phyloP scores from a whole-genome alignment of 2,113 vertebrate genomes.

The Cyanocitta stelleri region DNA sequence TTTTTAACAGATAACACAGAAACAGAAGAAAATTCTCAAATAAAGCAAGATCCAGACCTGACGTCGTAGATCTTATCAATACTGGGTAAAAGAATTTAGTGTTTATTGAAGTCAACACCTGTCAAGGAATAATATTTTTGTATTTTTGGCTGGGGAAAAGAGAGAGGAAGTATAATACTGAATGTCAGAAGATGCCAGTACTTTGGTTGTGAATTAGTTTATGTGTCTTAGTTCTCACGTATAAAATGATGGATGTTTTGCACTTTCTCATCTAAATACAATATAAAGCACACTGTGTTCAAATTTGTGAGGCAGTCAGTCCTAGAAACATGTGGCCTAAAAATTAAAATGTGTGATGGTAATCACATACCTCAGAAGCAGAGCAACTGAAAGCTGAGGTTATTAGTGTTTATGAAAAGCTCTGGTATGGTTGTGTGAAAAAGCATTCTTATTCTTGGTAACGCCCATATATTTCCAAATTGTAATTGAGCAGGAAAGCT shows the following conservation, averaged over 20 bases:
- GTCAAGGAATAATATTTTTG: not conserved
- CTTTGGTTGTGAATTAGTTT: not conserved
- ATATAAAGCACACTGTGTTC: not conserved
- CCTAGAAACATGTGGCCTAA: not conserved
- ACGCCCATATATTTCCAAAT: not conserved
- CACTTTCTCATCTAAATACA: not conserved
- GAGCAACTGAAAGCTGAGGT: not conserved
- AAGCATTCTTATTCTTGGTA: not conserved
- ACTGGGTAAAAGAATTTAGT: conserved; percentile 45
- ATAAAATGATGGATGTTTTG: not conserved
- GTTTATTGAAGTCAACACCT: not conserved
- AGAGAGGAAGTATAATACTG: not conserved
- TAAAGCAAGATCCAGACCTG: conserved; percentile 71
- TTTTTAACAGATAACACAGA: conserved; percentile 59
- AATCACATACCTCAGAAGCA: not conserved
- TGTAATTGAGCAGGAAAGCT: not conserved
- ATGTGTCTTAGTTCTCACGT: not conserved
- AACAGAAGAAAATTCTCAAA: conserved; percentile 53
- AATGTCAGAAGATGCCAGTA: not conserved
- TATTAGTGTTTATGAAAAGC: not conserved
- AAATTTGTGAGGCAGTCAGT: not conserved
- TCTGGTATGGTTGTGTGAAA: not conserved
- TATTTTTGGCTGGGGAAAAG: not conserved
- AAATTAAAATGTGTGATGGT: not conserved
- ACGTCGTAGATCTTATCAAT: conserved; percentile 62